Evolutionary conservation across 92 coral and sea anemone genomes (phyloP).

Genomic region (Blastomussa wellsi): DNA sequence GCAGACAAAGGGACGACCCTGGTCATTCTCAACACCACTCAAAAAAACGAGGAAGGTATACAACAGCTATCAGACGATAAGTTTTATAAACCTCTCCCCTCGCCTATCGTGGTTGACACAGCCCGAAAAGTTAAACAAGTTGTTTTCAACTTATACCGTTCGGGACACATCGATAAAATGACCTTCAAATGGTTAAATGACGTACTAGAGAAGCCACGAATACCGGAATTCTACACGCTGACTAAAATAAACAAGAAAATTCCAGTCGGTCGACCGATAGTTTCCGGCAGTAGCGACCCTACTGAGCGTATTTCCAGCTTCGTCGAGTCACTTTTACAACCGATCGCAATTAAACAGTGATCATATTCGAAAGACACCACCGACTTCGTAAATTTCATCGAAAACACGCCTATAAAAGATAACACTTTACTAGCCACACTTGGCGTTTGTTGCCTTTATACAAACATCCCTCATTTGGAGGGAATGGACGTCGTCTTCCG

Average conservation of each 20-base stretch:
- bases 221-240: constrained; percentile 34
- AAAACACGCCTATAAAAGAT: constrained; percentile 20
- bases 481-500: constrained; percentile 35
- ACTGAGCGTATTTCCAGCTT: constrained; percentile 40
- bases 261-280: constrained; percentile 22
- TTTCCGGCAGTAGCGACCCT: constrained; percentile 11
- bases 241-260: constrained; percentile 43
- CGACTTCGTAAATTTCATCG: constrained; percentile 32
- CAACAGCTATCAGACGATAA: constrained; percentile 26
- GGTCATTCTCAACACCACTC: constrained; percentile 29
- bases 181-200: not conserved
- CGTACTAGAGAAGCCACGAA: constrained; percentile 1
- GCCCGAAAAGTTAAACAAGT: constrained; percentile 22
- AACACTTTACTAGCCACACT: not conserved
- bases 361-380: constrained; percentile 42
- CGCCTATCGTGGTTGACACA: constrained; percentile 21
- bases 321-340: constrained; percentile 45
- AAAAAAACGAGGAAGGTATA: constrained; percentile 37
- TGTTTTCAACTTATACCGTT: not conserved
- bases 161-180: constrained; percentile 19
- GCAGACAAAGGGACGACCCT: constrained; percentile 24
- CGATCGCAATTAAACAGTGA: constrained; percentile 39
- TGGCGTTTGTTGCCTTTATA: constrained; percentile 25
- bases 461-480: constrained; percentile 38
- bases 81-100: constrained; percentile 31